These are phyloP conservation scores for Isichthys henryi DNA, from an alignment of 2,113 vertebrate genomes.

Conservation along the genomic window DNA sequence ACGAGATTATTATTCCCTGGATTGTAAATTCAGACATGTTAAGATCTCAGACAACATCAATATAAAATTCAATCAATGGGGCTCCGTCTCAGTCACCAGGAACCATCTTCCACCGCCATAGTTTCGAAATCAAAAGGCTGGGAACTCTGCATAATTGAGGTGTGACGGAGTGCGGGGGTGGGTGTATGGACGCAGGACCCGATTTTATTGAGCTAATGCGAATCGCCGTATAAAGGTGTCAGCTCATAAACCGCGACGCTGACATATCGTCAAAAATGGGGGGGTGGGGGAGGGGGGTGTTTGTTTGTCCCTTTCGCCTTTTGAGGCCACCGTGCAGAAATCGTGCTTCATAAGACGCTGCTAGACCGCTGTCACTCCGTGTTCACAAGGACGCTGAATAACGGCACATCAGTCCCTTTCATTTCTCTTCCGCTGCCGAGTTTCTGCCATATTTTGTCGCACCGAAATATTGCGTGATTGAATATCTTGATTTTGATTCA, in stretches of 20 bases:
- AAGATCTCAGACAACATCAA: slow-evolving; percentile 68
- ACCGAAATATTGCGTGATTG: background rate
- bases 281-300: slow-evolving; percentile 1
- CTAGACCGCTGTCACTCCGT: slow-evolving; percentile 2
- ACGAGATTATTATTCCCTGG: slow-evolving; percentile 68
- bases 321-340: background rate
- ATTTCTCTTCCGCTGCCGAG: background rate
- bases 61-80: slow-evolving; percentile 73
- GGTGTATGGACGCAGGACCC: slow-evolving; percentile 25
- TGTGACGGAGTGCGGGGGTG: slow-evolving; percentile 9
- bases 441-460: background rate
- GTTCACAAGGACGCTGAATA: background rate
- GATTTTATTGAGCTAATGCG: slow-evolving; percentile 55
- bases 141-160: slow-evolving; percentile 63
- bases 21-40: slow-evolving; percentile 71
- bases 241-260: slow-evolving; percentile 46
- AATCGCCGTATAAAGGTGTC: slow-evolving; percentile 41
- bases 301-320: slow-evolving; percentile 42
- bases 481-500: background rate
- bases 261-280: slow-evolving; percentile 34
- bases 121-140: slow-evolving; percentile 61
- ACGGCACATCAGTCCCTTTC: background rate
- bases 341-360: slow-evolving; percentile 10
- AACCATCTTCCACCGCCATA: slow-evolving; percentile 42
- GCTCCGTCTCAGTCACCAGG: slow-evolving; percentile 36